A percentile compares a stretch with the other conserved stretches of the same genome.
Evolutionary conservation across 1,140 invertebrate genomes (phyloP).

Genomic region (Drosophila hydei): DNA sequence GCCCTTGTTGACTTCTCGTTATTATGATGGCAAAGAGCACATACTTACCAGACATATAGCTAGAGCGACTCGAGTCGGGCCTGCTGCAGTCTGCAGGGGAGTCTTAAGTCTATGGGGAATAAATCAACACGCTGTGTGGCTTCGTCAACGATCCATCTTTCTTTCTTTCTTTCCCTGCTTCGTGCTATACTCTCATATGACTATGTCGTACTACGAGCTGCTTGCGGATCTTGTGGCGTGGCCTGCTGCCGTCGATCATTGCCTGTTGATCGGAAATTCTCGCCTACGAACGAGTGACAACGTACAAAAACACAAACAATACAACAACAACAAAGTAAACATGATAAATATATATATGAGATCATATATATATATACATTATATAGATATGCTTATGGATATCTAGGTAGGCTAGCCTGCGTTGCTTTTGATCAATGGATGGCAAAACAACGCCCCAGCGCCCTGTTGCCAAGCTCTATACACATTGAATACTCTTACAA

Average conservation of each 20-base stretch:
- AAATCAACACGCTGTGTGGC: slow-evolving; percentile 83
- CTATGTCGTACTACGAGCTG: not conserved
- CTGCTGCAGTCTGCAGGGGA: slow-evolving; percentile 23
- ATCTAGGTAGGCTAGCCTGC: slow-evolving; percentile 43
- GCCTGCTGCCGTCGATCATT: slow-evolving; percentile 76
- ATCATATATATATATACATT: slow-evolving; percentile 5
- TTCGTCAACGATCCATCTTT: slow-evolving; percentile 82
- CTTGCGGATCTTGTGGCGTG: slow-evolving; percentile 51
- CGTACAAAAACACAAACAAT: slow-evolving; percentile 35
- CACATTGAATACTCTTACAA: not conserved
- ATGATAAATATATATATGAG: slow-evolving; percentile 21
- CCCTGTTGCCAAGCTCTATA: slow-evolving; percentile 13
- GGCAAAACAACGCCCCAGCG: slow-evolving; percentile 26
- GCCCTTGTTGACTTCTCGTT: slow-evolving; percentile 31
- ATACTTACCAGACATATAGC: slow-evolving; percentile 18
- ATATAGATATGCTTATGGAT: not conserved
- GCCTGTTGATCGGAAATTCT: slow-evolving; percentile 80
- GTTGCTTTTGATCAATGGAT: slow-evolving; percentile 66
- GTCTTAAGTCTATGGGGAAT: slow-evolving; percentile 72
- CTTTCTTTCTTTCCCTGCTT: not conserved
- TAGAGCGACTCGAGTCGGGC: slow-evolving; percentile 21
- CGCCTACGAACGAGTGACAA: slow-evolving; percentile 80
- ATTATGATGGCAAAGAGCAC: slow-evolving; percentile 50
- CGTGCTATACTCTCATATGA: not conserved
- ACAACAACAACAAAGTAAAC: slow-evolving; percentile 52